These are phyloP conservation scores for Balaenoptera acutorostrata DNA, from an alignment of 2,113 vertebrate species.

Conservation along the genomic window DNA sequence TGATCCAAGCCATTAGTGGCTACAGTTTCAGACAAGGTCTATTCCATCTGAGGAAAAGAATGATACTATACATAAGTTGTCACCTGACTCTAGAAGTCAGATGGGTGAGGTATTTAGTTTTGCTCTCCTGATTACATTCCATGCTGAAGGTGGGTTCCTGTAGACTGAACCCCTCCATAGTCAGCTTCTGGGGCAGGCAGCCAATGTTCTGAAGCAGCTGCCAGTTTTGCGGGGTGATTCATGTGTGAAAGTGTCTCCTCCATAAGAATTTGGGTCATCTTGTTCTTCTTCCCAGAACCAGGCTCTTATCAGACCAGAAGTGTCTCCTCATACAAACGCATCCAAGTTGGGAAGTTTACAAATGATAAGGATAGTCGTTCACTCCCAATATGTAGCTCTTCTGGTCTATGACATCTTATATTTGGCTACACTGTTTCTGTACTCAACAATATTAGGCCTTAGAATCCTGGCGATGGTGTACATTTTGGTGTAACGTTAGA, in stretches of 20 bases:
- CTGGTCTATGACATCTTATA: neutral
- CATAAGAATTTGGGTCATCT: conserved; percentile 11
- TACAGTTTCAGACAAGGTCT: conserved; percentile 10
- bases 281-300: conserved; percentile 20
- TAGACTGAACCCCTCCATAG: neutral
- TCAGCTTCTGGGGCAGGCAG: neutral
- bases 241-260: conserved; percentile 39
- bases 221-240: conserved; percentile 46
- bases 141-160: conserved; percentile 9
- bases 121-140: neutral
- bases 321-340: conserved; percentile 10
- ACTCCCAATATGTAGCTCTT: neutral
- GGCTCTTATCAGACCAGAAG: conserved; percentile 41
- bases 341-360: conserved; percentile 12
- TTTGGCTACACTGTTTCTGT: neutral
- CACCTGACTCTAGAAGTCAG: neutral
- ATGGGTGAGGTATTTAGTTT: neutral
- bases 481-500: neutral
- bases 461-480: neutral
- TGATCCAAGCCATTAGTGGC: neutral
- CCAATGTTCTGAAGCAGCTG: conserved; percentile 37
- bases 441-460: neutral
- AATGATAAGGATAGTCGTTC: neutral
- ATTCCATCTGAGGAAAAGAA: neutral
- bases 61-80: neutral